Evolutionary conservation across 2,113 vertebrate species (phyloP).

Genomic region (Oryzias woworae): DNA sequence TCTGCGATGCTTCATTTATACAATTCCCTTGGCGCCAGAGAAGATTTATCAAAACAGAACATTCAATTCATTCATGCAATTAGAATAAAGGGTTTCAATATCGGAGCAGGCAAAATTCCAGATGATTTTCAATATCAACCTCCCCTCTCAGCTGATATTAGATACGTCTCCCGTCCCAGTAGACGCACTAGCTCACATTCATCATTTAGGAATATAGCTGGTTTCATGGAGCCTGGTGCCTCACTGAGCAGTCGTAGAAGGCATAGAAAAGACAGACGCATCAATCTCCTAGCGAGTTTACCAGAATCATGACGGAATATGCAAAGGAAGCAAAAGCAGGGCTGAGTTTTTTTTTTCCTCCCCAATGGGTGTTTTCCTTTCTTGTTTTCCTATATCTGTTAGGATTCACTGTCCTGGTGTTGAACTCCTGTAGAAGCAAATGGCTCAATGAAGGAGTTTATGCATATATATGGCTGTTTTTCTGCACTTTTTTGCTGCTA

Average conservation of each 20-base stretch:
- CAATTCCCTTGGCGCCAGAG: slow-evolving; percentile 56
- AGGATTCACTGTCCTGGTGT: slow-evolving; percentile 46
- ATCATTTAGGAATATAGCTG: slow-evolving; percentile 68
- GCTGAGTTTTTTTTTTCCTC: slow-evolving; percentile 35
- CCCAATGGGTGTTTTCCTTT: slow-evolving; percentile 48
- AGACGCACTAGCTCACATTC: slow-evolving; percentile 61
- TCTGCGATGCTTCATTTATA: slow-evolving; percentile 66
- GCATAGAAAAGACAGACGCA: slow-evolving; percentile 63
- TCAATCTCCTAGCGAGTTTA: slow-evolving; percentile 66
- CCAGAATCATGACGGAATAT: slow-evolving; percentile 58
- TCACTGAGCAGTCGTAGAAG: slow-evolving; percentile 66
- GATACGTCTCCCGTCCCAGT: slow-evolving; percentile 54
- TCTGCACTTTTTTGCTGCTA: slow-evolving; percentile 2
- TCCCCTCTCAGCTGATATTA: slow-evolving; percentile 57
- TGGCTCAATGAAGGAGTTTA: slow-evolving; percentile 15
- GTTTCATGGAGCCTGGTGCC: slow-evolving; percentile 49
- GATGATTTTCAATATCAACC: slow-evolving; percentile 70
- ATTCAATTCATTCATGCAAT: slow-evolving; percentile 75
- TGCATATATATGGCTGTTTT: neutral
- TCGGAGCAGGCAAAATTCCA: slow-evolving; percentile 60
- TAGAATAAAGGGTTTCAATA: slow-evolving; percentile 75
- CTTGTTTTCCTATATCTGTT: slow-evolving; percentile 63
- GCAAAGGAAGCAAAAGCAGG: slow-evolving; percentile 30
- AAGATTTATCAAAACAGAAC: slow-evolving; percentile 66
- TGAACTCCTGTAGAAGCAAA: slow-evolving; percentile 31